Evolutionary conservation across 2,888 invertebrate genomes (phyloP).

Genomic region (Aphodius sticticus): DNA sequence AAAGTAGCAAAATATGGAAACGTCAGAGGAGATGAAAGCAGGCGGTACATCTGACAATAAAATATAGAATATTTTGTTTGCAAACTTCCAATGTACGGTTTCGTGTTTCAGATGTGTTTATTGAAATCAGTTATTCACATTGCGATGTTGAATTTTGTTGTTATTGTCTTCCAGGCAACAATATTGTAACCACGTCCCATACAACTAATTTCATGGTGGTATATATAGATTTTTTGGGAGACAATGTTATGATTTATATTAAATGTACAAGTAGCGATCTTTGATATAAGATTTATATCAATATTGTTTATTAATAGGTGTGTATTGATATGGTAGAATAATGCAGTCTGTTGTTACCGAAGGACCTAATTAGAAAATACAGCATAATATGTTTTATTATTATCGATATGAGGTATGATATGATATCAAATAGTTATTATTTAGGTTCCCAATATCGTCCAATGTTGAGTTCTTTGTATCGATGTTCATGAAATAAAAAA

Average conservation of each 20-base stretch:
- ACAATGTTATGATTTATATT: neutral
- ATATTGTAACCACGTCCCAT: neutral
- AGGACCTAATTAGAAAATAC: neutral
- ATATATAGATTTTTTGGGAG: neutral
- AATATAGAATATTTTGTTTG: neutral
- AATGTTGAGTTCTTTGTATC: neutral
- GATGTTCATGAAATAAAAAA: neutral
- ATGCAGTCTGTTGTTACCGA: neutral
- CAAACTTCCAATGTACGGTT: neutral
- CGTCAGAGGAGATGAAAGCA: neutral
- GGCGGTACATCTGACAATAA: neutral
- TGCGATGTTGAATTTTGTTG: neutral
- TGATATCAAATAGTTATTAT: neutral
- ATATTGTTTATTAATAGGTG: neutral
- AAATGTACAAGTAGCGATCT: neutral
- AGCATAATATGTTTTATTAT: no score
- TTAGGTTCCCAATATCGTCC: neutral
- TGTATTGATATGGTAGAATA: neutral
- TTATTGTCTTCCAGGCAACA: neutral
- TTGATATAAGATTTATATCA: neutral
- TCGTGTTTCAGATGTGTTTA: neutral
- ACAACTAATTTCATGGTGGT: no score
- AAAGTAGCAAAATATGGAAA: neutral
- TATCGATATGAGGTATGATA: neutral
- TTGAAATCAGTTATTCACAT: neutral